Conservation (phyloP, 1,140 invertebrate species). For the Caenorhabditis brenneri region DNA sequence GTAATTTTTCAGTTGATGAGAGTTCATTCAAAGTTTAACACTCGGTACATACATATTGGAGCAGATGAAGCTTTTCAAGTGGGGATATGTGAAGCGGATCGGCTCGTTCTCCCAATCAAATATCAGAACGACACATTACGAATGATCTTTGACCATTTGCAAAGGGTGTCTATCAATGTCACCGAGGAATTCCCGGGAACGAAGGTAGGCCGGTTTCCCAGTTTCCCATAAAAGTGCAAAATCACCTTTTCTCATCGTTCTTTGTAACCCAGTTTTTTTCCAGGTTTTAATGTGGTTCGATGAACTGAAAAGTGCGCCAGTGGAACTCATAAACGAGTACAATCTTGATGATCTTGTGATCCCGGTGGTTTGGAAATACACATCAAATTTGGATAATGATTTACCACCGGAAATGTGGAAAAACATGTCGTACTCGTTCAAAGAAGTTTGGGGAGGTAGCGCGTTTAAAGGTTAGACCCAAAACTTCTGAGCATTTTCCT, state of each 20-base stretch:
- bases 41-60: not conserved
- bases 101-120: not conserved
- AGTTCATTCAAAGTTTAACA: not conserved
- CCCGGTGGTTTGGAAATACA: constrained; percentile 54
- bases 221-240: not conserved
- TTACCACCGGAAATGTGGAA: constrained; percentile 50
- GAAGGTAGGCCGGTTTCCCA: not conserved
- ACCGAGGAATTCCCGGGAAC: constrained; percentile 11
- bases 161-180: constrained; percentile 8
- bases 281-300: constrained; percentile 54
- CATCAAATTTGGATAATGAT: constrained; percentile 40
- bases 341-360: constrained; percentile 39
- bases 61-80: constrained; percentile 25
- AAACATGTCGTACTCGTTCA: constrained; percentile 49
- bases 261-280: not conserved
- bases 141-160: constrained; percentile 13
- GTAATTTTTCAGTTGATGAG: not conserved
- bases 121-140: not conserved
- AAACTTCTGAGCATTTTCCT: not conserved
- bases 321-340: constrained; percentile 43
- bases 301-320: constrained; percentile 35
- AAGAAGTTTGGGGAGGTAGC: constrained; percentile 46
- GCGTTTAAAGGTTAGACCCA: constrained; percentile 42
- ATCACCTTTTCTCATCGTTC: not conserved
- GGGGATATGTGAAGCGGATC: constrained; percentile 18